A percentile compares a stretch with the other conserved stretches of the same genome.
Evolutionary conservation across 2,797 vertebrate species (phyloP).

Genomic region (Ciconia nigra): DNA sequence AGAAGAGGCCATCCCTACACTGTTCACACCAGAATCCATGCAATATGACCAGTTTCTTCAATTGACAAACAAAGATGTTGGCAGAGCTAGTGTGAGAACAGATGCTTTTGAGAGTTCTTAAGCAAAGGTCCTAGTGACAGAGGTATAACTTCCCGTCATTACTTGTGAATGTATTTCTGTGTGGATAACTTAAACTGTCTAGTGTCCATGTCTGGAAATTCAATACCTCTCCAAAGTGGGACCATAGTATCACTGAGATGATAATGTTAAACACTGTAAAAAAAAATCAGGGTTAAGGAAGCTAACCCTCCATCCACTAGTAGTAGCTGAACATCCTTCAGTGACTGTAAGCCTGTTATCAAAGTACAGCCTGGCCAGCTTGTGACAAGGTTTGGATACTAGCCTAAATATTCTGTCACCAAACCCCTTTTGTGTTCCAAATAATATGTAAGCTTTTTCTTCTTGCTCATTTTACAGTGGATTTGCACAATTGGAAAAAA

Average conservation of each 20-base stretch:
- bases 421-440: neutral
- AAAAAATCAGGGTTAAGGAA: neutral
- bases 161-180: neutral
- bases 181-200: neutral
- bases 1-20: neutral
- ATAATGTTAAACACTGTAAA: neutral
- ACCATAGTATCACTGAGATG: neutral
- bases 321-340: neutral
- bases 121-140: neutral
- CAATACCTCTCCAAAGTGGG: neutral
- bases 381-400: neutral
- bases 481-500: neutral
- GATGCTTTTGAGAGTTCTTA: neutral
- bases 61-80: neutral
- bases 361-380: neutral
- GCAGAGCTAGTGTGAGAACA: neutral
- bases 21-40: neutral
- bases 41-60: neutral
- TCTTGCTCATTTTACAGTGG: neutral
- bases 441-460: neutral
- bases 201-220: neutral
- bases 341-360: neutral
- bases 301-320: neutral
- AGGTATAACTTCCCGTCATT: neutral
- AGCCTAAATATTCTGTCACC: neutral